These are phyloP conservation scores for Sebastes hubbsi DNA, from an alignment of 2,797 vertebrate genomes.

Conservation along the genomic window DNA sequence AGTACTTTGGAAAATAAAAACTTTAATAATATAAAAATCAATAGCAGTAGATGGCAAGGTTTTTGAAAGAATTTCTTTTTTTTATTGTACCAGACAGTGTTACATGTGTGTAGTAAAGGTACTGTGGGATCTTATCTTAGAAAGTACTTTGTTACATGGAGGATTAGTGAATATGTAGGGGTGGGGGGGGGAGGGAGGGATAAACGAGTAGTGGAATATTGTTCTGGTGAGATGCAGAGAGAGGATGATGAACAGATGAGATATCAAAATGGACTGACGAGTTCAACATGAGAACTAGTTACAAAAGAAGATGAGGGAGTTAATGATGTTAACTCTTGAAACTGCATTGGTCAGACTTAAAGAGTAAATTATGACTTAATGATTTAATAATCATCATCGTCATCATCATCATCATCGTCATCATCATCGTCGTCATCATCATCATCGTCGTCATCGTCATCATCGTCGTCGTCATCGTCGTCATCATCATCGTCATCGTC, in stretches of 20 bases:
- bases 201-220: slow-evolving; percentile 60
- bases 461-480: slow-evolving; percentile 8
- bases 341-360: slow-evolving; percentile 75
- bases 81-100: slow-evolving; percentile 66
- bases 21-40: slow-evolving; percentile 66
- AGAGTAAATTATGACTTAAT: slow-evolving; percentile 44
- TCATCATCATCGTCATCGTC: slow-evolving; percentile 55
- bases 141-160: slow-evolving; percentile 51
- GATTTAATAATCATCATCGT: slow-evolving; percentile 68
- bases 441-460: slow-evolving; percentile 25
- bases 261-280: slow-evolving; percentile 55
- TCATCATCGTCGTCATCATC: not conserved
- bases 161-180: slow-evolving; percentile 29
- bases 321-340: slow-evolving; percentile 70
- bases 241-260: slow-evolving; percentile 57
- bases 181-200: not conserved
- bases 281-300: slow-evolving; percentile 58
- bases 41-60: slow-evolving; percentile 53
- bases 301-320: slow-evolving; percentile 67
- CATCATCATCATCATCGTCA: slow-evolving; percentile 5
- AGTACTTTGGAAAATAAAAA: slow-evolving; percentile 61
- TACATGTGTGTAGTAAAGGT: slow-evolving; percentile 56
- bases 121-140: slow-evolving; percentile 45
- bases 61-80: slow-evolving; percentile 54
- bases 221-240: slow-evolving; percentile 51